These are phyloP conservation scores for Nothocercus julius DNA, from an alignment of 2,113 vertebrate species.

Conservation along the genomic window DNA sequence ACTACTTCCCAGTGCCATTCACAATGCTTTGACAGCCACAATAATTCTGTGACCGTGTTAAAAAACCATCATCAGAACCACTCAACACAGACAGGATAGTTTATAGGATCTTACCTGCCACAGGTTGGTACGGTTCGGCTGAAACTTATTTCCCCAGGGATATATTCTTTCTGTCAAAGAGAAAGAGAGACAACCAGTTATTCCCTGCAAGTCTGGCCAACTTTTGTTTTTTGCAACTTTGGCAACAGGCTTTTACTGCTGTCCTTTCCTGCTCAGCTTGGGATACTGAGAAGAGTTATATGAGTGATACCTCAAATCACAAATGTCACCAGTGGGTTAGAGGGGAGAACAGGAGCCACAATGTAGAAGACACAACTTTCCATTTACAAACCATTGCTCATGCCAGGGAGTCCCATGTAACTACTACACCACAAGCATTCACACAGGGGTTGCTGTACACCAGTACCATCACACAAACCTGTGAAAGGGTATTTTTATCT, in stretches of 20 bases:
- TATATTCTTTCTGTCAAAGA: constrained; percentile 84
- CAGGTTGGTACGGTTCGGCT: constrained; percentile 89
- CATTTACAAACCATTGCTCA: rapidly evolving
- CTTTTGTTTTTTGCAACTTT: not conserved
- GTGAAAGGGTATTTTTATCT: not conserved
- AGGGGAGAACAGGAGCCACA: not conserved
- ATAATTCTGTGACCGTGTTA: rapidly evolving
- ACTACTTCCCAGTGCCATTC: not conserved
- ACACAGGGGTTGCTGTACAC: not conserved
- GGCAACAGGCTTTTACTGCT: not conserved
- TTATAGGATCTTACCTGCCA: constrained; percentile 88
- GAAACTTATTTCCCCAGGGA: constrained; percentile 95
- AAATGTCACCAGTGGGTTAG: not conserved
- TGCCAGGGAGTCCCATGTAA: not conserved
- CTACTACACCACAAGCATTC: not conserved
- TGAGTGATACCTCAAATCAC: not conserved
- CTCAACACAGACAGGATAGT: rapidly evolving
- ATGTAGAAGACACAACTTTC: not conserved
- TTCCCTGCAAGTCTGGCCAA: not conserved
- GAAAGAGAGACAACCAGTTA: not conserved
- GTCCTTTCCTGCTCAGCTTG: not conserved
- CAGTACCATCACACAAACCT: rapidly evolving
- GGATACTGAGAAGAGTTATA: rapidly evolving
- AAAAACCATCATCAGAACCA: not conserved
- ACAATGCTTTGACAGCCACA: not conserved